phyloP scores from a whole-genome alignment of 2,113 vertebrate genomes.

The Triplophysa dalaica region DNA sequence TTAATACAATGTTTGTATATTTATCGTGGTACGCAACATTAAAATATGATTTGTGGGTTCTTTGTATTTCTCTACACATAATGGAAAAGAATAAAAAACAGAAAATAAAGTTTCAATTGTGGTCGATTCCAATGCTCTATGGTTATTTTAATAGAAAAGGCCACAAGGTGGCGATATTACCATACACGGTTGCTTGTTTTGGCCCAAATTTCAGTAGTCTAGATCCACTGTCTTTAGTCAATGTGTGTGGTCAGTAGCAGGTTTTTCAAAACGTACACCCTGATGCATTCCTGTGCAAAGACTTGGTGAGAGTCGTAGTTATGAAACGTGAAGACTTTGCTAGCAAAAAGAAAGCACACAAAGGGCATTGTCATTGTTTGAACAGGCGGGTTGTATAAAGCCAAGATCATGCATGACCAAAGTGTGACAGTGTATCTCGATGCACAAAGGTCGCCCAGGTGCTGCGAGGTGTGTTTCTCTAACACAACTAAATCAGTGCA shows the following conservation, averaged over 20 bases:
- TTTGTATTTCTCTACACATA: too few relatives aligned
- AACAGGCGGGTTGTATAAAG: background rate
- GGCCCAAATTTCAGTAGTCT: background rate
- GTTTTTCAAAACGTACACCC: too few relatives aligned
- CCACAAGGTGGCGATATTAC: conserved; percentile 43
- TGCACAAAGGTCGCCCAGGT: background rate
- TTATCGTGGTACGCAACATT: too few relatives aligned
- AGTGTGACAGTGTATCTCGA: background rate
- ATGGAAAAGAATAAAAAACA: background rate
- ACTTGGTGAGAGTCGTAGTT: too few relatives aligned
- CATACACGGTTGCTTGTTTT: background rate
- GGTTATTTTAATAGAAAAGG: background rate
- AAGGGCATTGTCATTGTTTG: background rate
- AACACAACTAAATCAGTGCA: conserved; percentile 8
- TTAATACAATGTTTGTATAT: too few relatives aligned
- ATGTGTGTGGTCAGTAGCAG: too few relatives aligned
- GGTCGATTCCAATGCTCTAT: background rate
- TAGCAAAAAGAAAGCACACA: background rate
- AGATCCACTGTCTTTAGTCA: too few relatives aligned
- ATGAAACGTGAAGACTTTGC: background rate
- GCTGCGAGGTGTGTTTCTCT: conserved; percentile 1
- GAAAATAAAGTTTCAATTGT: background rate
- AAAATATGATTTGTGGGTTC: too few relatives aligned
- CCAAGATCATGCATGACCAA: background rate
- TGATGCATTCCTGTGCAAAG: too few relatives aligned